phyloP scores from a whole-genome alignment of 2,797 vertebrate genomes.

The Typhlichthys subterraneus region DNA sequence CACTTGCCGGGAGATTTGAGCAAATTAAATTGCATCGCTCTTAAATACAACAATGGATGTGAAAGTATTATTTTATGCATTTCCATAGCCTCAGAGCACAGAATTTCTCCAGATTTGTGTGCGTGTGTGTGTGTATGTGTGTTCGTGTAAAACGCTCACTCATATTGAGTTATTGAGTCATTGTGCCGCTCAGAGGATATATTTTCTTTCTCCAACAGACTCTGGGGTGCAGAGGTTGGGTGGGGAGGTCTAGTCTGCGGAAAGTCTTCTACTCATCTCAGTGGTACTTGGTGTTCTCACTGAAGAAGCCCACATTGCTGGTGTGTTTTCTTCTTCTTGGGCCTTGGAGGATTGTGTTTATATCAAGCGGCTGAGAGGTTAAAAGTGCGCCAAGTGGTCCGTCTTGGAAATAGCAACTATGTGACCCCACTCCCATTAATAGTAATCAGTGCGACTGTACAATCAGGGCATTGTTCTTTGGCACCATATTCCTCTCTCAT shows the following conservation, averaged over 20 bases:
- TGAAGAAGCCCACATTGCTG: constrained; percentile 43
- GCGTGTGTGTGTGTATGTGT: neutral
- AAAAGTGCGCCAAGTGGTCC: constrained; percentile 40
- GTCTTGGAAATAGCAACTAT: constrained; percentile 58
- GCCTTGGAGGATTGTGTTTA: constrained; percentile 46
- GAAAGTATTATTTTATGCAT: constrained; percentile 21
- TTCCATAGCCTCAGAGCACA: constrained; percentile 22
- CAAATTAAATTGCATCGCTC: constrained; percentile 34
- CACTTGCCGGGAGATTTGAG: constrained; percentile 32
- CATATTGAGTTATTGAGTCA: constrained; percentile 23
- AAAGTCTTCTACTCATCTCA: constrained; percentile 24
- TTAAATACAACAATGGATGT: constrained; percentile 22
- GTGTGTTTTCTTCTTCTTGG: constrained; percentile 22
- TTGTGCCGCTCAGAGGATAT: constrained; percentile 43
- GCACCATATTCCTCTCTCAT: constrained; percentile 43
- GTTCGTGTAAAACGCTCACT: constrained; percentile 27
- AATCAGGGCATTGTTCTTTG: constrained; percentile 41
- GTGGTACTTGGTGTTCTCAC: constrained; percentile 47
- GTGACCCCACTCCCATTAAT: constrained; percentile 51
- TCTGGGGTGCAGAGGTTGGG: constrained; percentile 15
- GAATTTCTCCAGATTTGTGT: constrained; percentile 16
- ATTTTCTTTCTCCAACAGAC: constrained; percentile 34
- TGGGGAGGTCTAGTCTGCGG: constrained; percentile 17
- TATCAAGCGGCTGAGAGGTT: constrained; percentile 39
- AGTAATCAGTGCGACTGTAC: constrained; percentile 34